Base-by-base conservation (phyloP, 1,140 invertebrate species). In the Pomacea maculata region DNA sequence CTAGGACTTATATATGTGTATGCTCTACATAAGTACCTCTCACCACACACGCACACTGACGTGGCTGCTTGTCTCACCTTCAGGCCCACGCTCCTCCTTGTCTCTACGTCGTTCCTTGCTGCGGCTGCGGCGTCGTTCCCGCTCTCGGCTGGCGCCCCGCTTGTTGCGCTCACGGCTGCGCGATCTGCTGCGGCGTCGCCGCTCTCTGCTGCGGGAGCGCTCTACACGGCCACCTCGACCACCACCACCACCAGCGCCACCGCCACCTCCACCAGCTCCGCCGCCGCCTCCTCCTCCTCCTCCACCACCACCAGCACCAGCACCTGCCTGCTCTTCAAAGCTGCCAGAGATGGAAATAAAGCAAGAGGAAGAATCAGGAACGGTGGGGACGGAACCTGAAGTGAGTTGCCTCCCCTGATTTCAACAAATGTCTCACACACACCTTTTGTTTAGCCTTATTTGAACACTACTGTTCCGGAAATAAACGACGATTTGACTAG, bases 111-210 rank as follows among this genome's bases (percentile, higher is more conserved):
- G 85, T 61, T 74, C 89, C 86, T 86, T 80, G 67, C 90, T 88
- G 57, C 88, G 80, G 17, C 87, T 88, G 10, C 89, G 83, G 12
- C 86, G 83, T 5, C 90, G 57, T 83, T 91, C 92, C 65, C 84
- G 85, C 21, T 85, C 57, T 15, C 92, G 92, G 72, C 91, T 92
- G 68, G 12, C 14, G 8, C 91, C 87, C 85, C 89, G 92, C 57
- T 92, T 91, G 68, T 76, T 80, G 55, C 85, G 64, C 14, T 92
- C 92, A 11, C 84, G 73, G n/a, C 84, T 80, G 55, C 85, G 83
- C 64, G 85, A 82, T 76, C 81, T 82, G 54, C 81, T 85, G 34
- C 89, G 79, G 34, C 85, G 82, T 12, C 86, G 84, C 54, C 89
- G 73, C 74, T 86, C 85, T 57, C 90, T 80, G 64, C 85, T 83